Conservation (phyloP, 1,140 invertebrate genomes). For the Drosophila bifasciata region DNA sequence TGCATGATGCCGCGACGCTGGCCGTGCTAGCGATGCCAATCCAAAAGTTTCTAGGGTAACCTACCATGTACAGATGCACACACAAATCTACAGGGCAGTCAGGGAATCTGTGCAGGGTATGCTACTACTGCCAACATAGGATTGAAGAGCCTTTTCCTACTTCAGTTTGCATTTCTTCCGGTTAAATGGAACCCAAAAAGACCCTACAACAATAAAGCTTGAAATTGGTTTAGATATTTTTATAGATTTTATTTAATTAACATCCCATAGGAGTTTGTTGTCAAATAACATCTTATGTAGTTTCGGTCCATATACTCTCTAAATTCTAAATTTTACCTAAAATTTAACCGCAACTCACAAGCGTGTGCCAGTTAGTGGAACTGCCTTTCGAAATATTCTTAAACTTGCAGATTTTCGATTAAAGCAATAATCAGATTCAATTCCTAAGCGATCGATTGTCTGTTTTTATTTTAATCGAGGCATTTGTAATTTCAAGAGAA, state of each 20-base stretch:
- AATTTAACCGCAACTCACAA: slow-evolving; percentile 1
- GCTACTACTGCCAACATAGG: slow-evolving; percentile 32
- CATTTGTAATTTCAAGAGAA: slow-evolving; percentile 72
- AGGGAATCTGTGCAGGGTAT: slow-evolving; percentile 28
- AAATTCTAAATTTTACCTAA: slow-evolving; percentile 27
- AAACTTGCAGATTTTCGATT: slow-evolving; percentile 66
- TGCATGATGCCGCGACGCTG: slow-evolving; percentile 68
- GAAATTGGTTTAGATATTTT: background rate
- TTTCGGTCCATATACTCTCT: slow-evolving; percentile 3
- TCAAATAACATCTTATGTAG: slow-evolving; percentile 1
- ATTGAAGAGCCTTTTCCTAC: background rate
- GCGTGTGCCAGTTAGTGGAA: background rate
- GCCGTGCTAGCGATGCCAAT: slow-evolving; percentile 8
- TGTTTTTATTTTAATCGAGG: slow-evolving; percentile 37
- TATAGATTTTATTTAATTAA: too few species aligned
- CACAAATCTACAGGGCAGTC: background rate
- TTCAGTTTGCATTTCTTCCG: slow-evolving; percentile 51
- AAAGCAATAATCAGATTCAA: slow-evolving; percentile 23
- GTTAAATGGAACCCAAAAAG: slow-evolving; percentile 22
- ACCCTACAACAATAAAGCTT: slow-evolving; percentile 21
- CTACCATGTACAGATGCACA: slow-evolving; percentile 24
- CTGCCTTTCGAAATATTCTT: slow-evolving; percentile 30
- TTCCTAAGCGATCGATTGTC: background rate
- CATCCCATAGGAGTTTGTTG: slow-evolving; percentile 17
- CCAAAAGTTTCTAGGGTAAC: slow-evolving; percentile 39